Evolutionary conservation across 2,113 vertebrate species (phyloP).

Genomic region (Cygnus buccinator): DNA sequence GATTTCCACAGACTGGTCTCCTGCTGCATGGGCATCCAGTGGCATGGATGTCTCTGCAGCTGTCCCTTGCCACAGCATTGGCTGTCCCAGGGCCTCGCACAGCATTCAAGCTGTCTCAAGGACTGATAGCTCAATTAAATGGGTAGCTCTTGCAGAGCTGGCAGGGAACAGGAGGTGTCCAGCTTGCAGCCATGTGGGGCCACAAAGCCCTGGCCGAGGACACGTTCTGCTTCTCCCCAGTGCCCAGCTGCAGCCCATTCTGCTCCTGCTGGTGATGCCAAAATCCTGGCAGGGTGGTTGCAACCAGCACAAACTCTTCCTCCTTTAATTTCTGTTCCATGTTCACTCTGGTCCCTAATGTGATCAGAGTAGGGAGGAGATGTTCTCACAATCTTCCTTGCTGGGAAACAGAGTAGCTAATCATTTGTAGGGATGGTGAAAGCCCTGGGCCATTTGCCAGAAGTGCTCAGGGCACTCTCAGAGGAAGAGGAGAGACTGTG

Average conservation of each 20-base stretch:
- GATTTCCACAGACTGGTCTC: neutral
- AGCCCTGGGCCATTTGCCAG: neutral
- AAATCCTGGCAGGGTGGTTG: neutral
- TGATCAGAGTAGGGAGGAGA: neutral
- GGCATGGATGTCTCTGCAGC: rapidly evolving
- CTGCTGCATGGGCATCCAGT: rapidly evolving
- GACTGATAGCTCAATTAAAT: neutral
- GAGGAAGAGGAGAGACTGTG: neutral
- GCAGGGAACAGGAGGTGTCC: neutral
- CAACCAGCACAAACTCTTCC: neutral
- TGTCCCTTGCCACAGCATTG: rapidly evolving
- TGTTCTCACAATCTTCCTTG: neutral
- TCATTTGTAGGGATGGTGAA: neutral
- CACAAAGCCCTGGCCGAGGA: neutral
- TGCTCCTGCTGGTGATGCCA: neutral
- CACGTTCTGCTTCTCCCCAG: neutral
- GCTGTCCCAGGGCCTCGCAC: neutral
- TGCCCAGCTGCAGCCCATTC: neutral
- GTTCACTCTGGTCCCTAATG: neutral
- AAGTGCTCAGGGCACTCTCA: no score
- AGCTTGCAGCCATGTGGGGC: neutral
- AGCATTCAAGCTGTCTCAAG: rapidly evolving
- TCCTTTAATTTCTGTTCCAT: neutral
- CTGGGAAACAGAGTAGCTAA: neutral
- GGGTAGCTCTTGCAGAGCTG: neutral